A percentile compares a stretch with the other conserved stretches of the same genome.
Conservation (phyloP, 2,888 invertebrate species). For the Tridacna gigas region DNA sequence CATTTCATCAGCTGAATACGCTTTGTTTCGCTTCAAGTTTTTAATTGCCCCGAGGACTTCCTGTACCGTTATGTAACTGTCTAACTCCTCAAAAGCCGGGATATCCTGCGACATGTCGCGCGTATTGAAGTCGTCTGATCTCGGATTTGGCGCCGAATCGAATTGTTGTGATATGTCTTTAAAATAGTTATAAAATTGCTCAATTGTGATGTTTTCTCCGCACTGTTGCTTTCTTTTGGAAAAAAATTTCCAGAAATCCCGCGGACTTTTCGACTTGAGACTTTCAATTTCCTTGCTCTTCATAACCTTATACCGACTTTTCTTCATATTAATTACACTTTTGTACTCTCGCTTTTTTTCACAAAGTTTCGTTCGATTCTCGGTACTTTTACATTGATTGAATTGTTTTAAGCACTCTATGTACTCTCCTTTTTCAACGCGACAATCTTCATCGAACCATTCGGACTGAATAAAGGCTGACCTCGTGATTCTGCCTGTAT, state of each 20-base stretch:
- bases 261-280: neutral
- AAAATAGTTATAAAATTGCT: constrained; percentile 7
- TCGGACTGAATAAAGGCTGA: neutral
- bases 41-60: neutral
- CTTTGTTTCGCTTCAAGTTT: neutral
- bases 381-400: neutral
- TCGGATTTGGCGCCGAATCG: neutral
- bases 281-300: constrained; percentile 2
- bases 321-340: neutral
- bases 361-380: neutral
- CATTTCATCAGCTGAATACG: neutral
- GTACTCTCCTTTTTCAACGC: neutral
- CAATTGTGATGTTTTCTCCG: neutral
- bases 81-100: neutral
- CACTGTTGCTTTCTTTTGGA: neutral
- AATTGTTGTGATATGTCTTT: neutral
- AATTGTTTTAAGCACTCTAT: neutral
- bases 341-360: constrained; percentile 5
- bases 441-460: constrained; percentile 11
- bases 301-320: neutral
- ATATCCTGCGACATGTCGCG: neutral
- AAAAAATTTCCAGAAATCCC: constrained; percentile 19
- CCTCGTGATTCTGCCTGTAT: neutral
- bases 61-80: neutral
- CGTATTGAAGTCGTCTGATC: neutral